phyloP scores from a whole-genome alignment of 2,113 vertebrate species.

The Podarcis raffonei region DNA sequence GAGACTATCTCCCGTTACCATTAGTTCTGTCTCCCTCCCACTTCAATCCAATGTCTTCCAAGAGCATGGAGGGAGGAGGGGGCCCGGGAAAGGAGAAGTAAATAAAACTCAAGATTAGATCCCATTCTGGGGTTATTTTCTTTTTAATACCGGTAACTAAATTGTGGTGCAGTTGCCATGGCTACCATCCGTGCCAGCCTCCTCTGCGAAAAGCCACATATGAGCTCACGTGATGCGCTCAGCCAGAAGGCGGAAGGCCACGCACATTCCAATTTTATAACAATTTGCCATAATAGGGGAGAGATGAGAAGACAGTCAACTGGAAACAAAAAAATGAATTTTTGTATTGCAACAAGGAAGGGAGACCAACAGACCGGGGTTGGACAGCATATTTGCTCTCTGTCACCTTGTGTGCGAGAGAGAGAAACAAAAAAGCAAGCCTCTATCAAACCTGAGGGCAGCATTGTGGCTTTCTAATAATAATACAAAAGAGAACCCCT shows the following conservation, averaged over 20 bases:
- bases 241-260: constrained; percentile 26
- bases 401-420: neutral
- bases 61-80: neutral
- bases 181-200: neutral
- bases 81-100: neutral
- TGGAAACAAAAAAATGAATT: constrained; percentile 9
- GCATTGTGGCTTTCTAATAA: neutral
- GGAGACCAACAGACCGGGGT: neutral
- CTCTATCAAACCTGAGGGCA: neutral
- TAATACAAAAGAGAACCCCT: neutral
- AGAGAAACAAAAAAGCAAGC: neutral
- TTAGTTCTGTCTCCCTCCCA: fast-evolving
- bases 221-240: constrained; percentile 4
- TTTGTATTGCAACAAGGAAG: neutral
- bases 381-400: neutral
- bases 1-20: neutral
- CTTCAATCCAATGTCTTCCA: constrained; percentile 2
- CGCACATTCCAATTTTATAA: neutral
- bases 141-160: constrained; percentile 33
- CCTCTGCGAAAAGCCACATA: neutral
- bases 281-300: constrained; percentile 1
- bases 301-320: constrained; percentile 33
- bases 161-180: constrained; percentile 10
- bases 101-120: neutral
- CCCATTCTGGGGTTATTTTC: neutral